These are phyloP conservation scores for Eurystomus gularis DNA, from an alignment of 2,113 vertebrate species.

Conservation along the genomic window DNA sequence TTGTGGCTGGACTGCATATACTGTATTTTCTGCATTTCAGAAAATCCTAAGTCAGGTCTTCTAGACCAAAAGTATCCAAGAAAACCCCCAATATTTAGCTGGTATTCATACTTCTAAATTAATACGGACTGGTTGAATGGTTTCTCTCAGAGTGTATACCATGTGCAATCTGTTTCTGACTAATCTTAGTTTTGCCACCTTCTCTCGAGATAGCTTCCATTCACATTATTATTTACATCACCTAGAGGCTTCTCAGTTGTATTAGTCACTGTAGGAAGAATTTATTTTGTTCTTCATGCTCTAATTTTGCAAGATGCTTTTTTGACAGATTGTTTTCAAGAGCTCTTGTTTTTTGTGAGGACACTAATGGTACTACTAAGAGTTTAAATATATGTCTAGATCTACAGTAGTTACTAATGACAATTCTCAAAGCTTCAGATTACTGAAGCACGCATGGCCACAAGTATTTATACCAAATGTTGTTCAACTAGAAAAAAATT, in stretches of 20 bases:
- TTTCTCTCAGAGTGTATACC: neutral
- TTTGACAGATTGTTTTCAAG: neutral
- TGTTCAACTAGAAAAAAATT: neutral
- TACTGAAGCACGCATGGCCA: neutral
- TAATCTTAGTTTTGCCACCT: neutral
- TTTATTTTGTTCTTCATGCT: neutral
- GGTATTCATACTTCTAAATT: neutral
- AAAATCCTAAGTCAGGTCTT: neutral
- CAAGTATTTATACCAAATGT: neutral
- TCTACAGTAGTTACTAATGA: neutral
- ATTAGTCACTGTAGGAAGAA: neutral
- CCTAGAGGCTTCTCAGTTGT: neutral
- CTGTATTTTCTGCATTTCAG: neutral
- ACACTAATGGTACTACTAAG: neutral
- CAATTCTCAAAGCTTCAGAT: neutral
- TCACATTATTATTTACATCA: neutral
- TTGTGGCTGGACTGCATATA: accelerated
- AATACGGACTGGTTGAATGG: neutral
- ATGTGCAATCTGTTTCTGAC: neutral
- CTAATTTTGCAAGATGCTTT: neutral
- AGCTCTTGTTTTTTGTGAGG: neutral
- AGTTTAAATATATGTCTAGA: neutral
- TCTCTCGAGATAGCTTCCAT: neutral
- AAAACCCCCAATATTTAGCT: neutral
- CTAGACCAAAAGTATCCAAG: neutral